phyloP scores from a whole-genome alignment of 2,797 vertebrate species.

The Geotrypetes seraphini region DNA sequence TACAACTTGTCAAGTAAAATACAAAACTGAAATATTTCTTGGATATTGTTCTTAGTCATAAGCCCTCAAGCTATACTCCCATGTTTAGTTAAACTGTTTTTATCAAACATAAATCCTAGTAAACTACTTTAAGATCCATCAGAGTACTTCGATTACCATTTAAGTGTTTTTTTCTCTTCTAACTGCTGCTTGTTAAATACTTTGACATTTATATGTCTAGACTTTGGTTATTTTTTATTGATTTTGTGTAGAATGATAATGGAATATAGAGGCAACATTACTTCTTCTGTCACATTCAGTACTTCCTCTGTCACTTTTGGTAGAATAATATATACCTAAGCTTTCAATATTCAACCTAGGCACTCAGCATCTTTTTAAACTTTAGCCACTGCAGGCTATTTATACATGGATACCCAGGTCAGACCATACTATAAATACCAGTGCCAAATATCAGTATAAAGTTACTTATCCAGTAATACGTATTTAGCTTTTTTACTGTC shows the following conservation, averaged over 20 bases:
- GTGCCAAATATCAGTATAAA: no score
- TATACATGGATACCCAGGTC: no score
- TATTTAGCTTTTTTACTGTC: no score
- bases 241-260: conserved; percentile 51
- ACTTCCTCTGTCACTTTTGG: conserved; percentile 23
- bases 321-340: conserved; percentile 28
- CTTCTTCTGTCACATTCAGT: conserved; percentile 23
- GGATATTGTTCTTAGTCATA: conserved; percentile 56
- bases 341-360: no score
- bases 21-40: conserved; percentile 57
- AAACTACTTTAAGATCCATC: conserved; percentile 58
- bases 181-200: conserved; percentile 60
- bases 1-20: conserved; percentile 59
- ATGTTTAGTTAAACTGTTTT: conserved; percentile 71
- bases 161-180: conserved; percentile 71
- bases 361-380: no score
- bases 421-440: no score
- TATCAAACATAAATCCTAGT: conserved; percentile 65
- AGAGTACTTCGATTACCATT: conserved; percentile 58
- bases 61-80: conserved; percentile 60
- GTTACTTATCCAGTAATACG: no score
- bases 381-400: no score
- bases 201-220: conserved; percentile 64
- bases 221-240: conserved; percentile 53
- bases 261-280: conserved; percentile 28